Conservation (phyloP, 2,797 vertebrate genomes). For the Monodelphis domestica region DNA sequence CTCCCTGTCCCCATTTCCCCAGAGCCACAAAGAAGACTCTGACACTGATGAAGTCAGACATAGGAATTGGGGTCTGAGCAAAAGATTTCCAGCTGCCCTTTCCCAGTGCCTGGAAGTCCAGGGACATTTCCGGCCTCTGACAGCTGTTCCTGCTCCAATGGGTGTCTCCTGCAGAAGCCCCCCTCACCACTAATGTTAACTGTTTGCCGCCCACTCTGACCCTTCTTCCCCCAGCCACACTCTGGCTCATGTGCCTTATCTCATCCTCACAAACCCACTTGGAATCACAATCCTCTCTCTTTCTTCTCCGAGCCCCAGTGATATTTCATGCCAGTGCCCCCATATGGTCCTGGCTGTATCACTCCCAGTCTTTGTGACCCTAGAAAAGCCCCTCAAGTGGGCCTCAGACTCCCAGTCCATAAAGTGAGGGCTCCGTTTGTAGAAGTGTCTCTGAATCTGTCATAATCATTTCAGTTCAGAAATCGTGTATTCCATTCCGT, state of each 20-base stretch:
- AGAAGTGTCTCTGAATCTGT: too few relatives aligned
- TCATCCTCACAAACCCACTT: background rate
- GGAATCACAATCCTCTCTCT: background rate
- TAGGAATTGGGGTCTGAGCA: slow-evolving; percentile 51
- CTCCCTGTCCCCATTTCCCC: slow-evolving; percentile 1
- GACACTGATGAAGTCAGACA: slow-evolving; percentile 41
- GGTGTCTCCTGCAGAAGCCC: slow-evolving; percentile 11
- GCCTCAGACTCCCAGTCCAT: background rate
- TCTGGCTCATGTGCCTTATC: background rate
- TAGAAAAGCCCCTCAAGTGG: background rate
- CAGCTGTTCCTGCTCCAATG: slow-evolving; percentile 75
- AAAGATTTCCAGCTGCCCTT: background rate
- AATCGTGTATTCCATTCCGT: too few relatives aligned
- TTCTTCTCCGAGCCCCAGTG: background rate
- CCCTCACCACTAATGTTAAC: background rate
- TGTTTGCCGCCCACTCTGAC: slow-evolving; percentile 16
- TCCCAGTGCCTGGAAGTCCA: slow-evolving; percentile 75
- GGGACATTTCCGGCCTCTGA: slow-evolving; percentile 77
- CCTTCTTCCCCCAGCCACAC: background rate
- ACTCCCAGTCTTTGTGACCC: background rate
- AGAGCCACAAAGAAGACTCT: slow-evolving; percentile 42
- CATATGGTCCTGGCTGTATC: too few relatives aligned
- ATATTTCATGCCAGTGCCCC: too few relatives aligned
- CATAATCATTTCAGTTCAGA: too few relatives aligned
- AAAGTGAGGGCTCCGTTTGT: background rate